Base-by-base conservation (phyloP, 64 coral and sea anemone genomes). In the Orbicella faveolata region DNA sequence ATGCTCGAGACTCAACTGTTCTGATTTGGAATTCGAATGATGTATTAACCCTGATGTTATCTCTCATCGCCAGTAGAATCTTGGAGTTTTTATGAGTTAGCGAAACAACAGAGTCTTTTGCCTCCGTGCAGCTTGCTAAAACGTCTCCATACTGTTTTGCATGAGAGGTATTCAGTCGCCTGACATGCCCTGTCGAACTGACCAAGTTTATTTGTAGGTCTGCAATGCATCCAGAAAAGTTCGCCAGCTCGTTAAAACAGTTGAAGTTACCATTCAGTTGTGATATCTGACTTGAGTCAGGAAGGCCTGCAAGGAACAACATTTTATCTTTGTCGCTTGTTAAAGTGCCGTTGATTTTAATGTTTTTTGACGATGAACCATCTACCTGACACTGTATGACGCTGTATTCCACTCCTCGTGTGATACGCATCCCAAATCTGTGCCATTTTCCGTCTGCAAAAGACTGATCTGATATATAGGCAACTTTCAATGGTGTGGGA, bases 201-300 rank as follows among this genome's bases (percentile, higher is more conserved):
- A 33, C 23, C 12, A 79, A 59, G 25, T 57, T 79, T 12, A 79
- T 55, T 79, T 79, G 23, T 16, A 79, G 77, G 48, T 79, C 77
- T 14, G 77, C 52, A 55, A 79, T 34, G 39, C 77, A 79, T 79
- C 77, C 77, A 79, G 77, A 79, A n/a, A 79, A 79, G 23, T 79
- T 79, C n/a, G 30, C 52, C 9, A 57, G 21, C n/a, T 79, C 9
- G 4, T 53, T 9, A 1, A 79, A 55, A 79, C 77, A 79, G 52
- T 52, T 79, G 3, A 15, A 20, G 77, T 57, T 79, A 15, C 4
- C 20, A 59, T 59, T 9, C n/a, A 79, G 25, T 13, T 25, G 9
- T 57, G 0, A 52, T 59, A 53, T 20, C 77, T 59, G 7, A 21
- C 12, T 79, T 12, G 52, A 57, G 20, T 59, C 12, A 30, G 77